Conservation (phyloP, 2,888 invertebrate genomes). For the Monoplex corrugatus region DNA sequence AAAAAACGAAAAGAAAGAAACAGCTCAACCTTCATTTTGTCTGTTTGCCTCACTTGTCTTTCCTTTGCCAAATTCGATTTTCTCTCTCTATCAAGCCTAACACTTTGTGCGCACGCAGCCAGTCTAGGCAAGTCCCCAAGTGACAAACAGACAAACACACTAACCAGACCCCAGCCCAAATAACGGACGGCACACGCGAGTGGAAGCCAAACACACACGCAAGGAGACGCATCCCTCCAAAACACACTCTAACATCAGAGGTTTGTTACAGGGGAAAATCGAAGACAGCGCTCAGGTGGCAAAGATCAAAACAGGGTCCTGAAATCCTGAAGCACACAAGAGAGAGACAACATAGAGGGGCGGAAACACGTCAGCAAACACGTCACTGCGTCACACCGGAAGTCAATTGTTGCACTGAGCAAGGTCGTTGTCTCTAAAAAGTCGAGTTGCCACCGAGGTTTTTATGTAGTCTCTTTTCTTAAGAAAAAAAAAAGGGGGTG, state of each 20-base stretch:
- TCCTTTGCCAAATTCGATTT: slow-evolving; percentile 22
- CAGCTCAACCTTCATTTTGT: no score
- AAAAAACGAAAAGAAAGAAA: no score
- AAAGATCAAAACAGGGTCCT: neutral
- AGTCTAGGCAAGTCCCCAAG: neutral
- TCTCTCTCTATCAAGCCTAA: slow-evolving; percentile 10
- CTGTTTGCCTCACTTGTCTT: no score
- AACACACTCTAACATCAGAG: neutral
- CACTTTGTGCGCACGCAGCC: slow-evolving; percentile 17
- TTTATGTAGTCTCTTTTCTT: no score
- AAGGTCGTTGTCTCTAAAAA: neutral
- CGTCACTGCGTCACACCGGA: neutral
- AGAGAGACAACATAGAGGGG: neutral
- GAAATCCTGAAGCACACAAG: neutral
- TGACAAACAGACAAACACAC: neutral
- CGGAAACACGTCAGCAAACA: neutral
- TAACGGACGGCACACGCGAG: neutral
- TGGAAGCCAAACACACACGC: neutral
- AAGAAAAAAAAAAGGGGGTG: no score
- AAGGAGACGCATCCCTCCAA: neutral
- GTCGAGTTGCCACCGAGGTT: neutral
- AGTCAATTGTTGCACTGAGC: neutral
- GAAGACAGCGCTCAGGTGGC: neutral
- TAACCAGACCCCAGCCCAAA: neutral
- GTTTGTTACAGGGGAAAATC: neutral